Conservation (phyloP, 2,113 vertebrate genomes). For the Boulengerochromis microlepis region DNA sequence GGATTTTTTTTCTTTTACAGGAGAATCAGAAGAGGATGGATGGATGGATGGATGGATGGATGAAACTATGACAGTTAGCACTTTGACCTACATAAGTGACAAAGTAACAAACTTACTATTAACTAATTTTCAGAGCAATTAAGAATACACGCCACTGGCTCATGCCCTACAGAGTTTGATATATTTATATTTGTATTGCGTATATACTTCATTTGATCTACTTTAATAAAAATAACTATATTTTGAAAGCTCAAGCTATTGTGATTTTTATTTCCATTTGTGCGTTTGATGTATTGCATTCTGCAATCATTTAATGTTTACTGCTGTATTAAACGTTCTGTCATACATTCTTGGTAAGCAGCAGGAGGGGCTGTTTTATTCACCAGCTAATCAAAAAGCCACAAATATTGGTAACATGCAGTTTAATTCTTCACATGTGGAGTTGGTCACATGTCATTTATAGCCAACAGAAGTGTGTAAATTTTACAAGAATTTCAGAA, state of each 20-base stretch:
- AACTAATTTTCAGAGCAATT: neutral
- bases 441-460: neutral
- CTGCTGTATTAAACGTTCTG: neutral
- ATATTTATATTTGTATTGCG: rapidly evolving
- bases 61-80: conserved; percentile 10
- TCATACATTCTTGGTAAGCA: neutral
- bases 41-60: rapidly evolving
- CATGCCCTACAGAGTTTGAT: neutral
- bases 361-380: neutral
- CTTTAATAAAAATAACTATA: neutral
- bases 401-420: neutral
- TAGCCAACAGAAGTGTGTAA: neutral
- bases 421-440: neutral
- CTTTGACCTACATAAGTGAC: neutral
- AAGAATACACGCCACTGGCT: neutral
- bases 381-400: neutral
- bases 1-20: neutral
- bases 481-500: neutral
- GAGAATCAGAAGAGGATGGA: neutral
- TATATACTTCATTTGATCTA: neutral
- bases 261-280: neutral
- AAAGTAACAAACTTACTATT: neutral
- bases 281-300: neutral
- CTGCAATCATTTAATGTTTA: neutral
- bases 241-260: neutral